A percentile compares a stretch with the other conserved stretches of the same genome.
Conservation (phyloP, 2,113 vertebrate species). For the Actenoides hombroni region DNA sequence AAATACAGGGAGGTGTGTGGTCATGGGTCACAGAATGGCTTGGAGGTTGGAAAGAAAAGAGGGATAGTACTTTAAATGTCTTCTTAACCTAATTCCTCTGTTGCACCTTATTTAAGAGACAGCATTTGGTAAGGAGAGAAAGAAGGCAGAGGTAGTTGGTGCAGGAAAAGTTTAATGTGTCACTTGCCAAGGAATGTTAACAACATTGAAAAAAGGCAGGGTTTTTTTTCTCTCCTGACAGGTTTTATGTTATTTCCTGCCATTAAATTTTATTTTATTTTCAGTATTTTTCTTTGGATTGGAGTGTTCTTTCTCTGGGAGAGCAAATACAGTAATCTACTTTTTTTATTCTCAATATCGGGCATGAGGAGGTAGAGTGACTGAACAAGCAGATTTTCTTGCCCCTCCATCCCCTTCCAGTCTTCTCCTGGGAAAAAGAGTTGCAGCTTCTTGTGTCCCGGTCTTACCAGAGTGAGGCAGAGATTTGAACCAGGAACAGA, state of each 20-base stretch:
- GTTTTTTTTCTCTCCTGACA: background rate
- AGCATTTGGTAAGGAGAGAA: background rate
- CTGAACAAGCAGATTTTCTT: background rate
- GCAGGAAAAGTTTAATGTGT: background rate
- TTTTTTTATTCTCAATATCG: background rate
- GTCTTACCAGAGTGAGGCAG: background rate
- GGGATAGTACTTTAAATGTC: background rate
- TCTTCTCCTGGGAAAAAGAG: background rate
- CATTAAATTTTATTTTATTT: background rate
- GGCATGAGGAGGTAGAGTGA: background rate
- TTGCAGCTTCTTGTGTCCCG: background rate
- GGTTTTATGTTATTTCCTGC: conserved; percentile 36
- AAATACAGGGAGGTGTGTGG: background rate
- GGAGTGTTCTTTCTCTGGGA: background rate
- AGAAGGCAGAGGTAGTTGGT: background rate
- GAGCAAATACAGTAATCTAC: background rate
- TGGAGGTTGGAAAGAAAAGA: background rate
- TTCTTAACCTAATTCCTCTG: background rate
- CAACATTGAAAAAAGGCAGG: background rate
- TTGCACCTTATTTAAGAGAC: background rate
- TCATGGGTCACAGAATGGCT: background rate
- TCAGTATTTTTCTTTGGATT: background rate
- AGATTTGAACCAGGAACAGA: background rate
- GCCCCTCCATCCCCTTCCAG: background rate
- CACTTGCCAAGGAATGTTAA: background rate